These are phyloP conservation scores for Cyclophora albipunctata DNA, from an alignment of 2,888 invertebrate species.

Conservation along the genomic window DNA sequence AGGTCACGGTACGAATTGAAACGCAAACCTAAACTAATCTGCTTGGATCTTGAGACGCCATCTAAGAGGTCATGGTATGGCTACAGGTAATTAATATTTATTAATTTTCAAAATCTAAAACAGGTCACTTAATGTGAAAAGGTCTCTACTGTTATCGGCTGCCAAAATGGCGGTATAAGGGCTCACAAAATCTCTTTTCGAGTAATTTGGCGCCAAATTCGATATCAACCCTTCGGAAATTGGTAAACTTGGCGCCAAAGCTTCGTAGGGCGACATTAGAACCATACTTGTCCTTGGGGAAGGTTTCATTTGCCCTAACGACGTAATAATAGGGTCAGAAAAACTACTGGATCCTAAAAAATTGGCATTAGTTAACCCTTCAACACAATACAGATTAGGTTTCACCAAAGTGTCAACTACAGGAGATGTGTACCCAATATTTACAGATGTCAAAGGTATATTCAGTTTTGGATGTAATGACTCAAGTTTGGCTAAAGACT, in stretches of 20 bases:
- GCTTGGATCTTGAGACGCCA: too few species aligned
- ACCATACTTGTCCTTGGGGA: slow-evolving; percentile 26
- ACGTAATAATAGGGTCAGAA: slow-evolving; percentile 4
- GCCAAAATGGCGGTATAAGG: slow-evolving; percentile 38
- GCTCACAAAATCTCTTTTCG: slow-evolving; percentile 43
- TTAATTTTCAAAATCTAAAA: slow-evolving; percentile 20
- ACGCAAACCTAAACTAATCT: too few species aligned
- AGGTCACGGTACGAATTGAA: too few species aligned
- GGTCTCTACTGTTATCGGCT: slow-evolving; percentile 33
- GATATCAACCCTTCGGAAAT: slow-evolving; percentile 1
- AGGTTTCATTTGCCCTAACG: slow-evolving; percentile 3
- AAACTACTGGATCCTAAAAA: neutral
- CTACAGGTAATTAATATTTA: neutral
- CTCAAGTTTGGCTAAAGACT: neutral
- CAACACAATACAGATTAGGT: neutral
- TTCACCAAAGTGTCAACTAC: too few species aligned
- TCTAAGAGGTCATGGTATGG: too few species aligned
- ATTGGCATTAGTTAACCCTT: slow-evolving; percentile 2
- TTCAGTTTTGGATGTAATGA: neutral
- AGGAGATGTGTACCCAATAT: neutral
- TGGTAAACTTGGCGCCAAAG: slow-evolving; percentile 26
- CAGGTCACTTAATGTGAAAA: slow-evolving; percentile 34
- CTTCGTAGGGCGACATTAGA: slow-evolving; percentile 47
- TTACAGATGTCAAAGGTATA: slow-evolving; percentile 1
- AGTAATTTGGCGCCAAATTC: slow-evolving; percentile 19